Percentiles rank a stretch among this genome's conserved stretches.
Evolutionary conservation across 1,140 invertebrate genomes (phyloP).

Genomic region (Pseudoatta argentina): DNA sequence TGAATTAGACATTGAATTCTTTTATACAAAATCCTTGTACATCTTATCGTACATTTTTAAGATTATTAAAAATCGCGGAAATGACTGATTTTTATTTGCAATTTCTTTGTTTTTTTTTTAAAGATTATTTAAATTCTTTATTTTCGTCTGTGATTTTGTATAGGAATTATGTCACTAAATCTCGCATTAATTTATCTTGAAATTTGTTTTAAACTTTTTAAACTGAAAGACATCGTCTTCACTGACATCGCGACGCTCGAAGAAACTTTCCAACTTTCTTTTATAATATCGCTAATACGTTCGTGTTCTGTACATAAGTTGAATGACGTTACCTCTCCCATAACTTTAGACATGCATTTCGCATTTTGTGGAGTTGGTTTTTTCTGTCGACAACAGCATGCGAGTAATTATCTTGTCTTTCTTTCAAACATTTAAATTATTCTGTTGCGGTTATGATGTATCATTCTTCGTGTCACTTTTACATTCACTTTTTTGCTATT

Average conservation of each 20-base stretch:
- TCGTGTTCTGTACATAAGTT: conserved; percentile 14
- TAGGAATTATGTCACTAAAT: neutral
- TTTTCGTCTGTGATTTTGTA: neutral
- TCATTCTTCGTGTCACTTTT: neutral
- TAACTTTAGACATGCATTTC: conserved; percentile 20
- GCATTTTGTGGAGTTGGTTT: neutral
- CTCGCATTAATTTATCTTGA: conserved; percentile 15
- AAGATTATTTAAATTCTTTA: neutral
- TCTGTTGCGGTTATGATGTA: neutral
- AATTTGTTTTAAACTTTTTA: conserved; percentile 16
- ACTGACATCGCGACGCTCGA: neutral
- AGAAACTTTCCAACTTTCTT: conserved; percentile 26
- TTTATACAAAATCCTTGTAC: neutral
- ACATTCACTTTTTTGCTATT: neutral
- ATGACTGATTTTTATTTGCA: neutral
- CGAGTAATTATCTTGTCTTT: conserved; percentile 1
- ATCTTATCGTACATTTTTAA: neutral
- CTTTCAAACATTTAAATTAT: neutral
- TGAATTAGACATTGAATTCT: conserved; percentile 3
- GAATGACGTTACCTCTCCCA: neutral
- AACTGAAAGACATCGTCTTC: neutral
- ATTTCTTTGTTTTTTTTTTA: neutral
- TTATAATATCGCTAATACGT: neutral
- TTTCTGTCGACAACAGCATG: neutral
- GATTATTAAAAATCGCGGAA: neutral